Conservation (phyloP, 2,888 invertebrate species). For the Lithosia quadra region DNA sequence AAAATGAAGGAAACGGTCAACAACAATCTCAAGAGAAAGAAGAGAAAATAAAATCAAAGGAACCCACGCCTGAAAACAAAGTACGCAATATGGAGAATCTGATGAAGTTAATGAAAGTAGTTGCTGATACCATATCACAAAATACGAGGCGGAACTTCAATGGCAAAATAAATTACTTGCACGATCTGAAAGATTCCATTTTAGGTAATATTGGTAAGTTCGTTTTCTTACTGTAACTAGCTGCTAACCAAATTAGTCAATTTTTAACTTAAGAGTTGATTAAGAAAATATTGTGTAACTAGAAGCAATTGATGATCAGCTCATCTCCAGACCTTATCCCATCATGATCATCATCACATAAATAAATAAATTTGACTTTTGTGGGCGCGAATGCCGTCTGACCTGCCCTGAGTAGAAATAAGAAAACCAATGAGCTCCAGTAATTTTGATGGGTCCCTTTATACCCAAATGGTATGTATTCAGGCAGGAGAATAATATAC, state of each 20-base stretch:
- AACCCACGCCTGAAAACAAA: constrained; percentile 34
- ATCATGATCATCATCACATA: too few species aligned
- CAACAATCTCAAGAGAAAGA: not conserved
- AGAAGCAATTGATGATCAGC: too few species aligned
- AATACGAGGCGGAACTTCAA: constrained; percentile 76
- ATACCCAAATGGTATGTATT: not conserved
- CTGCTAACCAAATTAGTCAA: not conserved
- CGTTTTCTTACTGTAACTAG: not conserved
- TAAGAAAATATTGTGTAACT: too few species aligned
- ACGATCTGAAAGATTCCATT: constrained; percentile 86
- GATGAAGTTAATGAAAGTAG: constrained; percentile 70
- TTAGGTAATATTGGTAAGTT: constrained; percentile 89
- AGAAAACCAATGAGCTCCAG: too few species aligned
- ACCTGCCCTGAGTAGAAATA: too few species aligned
- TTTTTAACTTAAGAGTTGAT: not conserved
- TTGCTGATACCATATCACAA: constrained; percentile 75
- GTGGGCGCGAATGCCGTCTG: too few species aligned
- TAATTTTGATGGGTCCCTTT: too few species aligned
- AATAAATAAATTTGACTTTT: too few species aligned
- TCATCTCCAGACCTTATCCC: too few species aligned
- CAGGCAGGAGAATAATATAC: not conserved
- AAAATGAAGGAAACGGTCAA: constrained; percentile 1
- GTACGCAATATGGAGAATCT: constrained; percentile 65
- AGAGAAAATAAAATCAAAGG: not conserved
- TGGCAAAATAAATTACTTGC: constrained; percentile 87